Evolutionary conservation across 2,113 vertebrate species (phyloP).

Genomic region (pig (Sus scrofa)): T2T-Sscrofa CM000812.6:44089001-44089500

Average conservation of each 20-base stretch:
- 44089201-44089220: constrained; percentile 14
- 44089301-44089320: constrained; percentile 80
- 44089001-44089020: constrained; percentile 31
- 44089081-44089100: background rate
- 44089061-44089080: background rate
- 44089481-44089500: constrained; percentile 83
- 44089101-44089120: constrained; percentile 60
- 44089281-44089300: constrained; percentile 66
- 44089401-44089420: constrained; percentile 85
- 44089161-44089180: constrained; percentile 22
- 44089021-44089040: constrained; percentile 25
- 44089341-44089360: constrained; percentile 85
- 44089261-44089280: constrained; percentile 76
- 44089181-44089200: constrained; percentile 1
- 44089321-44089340: constrained; percentile 83
- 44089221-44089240: background rate
- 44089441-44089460: constrained; percentile 72
- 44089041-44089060: constrained; percentile 54
- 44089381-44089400: constrained; percentile 83
- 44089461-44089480: constrained; percentile 83
- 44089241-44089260: background rate
- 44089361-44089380: constrained; percentile 86
- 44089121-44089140: constrained; percentile 24
- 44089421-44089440: constrained; percentile 83
- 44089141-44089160: constrained; percentile 41